These are phyloP conservation scores for Galerucella calmariensis DNA, from an alignment of 2,888 invertebrate species.

Conservation along the genomic window DNA sequence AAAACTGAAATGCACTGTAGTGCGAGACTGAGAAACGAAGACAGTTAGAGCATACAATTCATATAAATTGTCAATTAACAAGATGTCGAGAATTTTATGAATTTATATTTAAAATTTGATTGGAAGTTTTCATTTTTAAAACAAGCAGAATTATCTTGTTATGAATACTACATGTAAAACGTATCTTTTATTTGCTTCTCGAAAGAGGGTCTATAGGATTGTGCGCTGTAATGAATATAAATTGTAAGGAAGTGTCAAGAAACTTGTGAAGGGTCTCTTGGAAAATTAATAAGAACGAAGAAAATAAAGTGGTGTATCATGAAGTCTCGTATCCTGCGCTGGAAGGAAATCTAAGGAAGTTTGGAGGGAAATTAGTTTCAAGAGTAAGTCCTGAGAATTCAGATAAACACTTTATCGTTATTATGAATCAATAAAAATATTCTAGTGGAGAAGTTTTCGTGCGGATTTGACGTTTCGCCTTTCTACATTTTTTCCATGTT, in stretches of 20 bases:
- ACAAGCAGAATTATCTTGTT: not conserved
- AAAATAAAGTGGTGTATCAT: conserved; percentile 20
- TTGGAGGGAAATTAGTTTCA: not conserved
- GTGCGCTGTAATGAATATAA: conserved; percentile 38
- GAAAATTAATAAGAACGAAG: conserved; percentile 20
- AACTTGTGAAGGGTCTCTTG: conserved; percentile 15
- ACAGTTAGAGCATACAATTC: too few species aligned
- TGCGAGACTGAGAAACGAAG: too few species aligned
- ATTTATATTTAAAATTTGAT: too few species aligned
- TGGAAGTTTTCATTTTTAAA: not conserved
- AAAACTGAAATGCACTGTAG: too few species aligned
- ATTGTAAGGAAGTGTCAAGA: conserved; percentile 31
- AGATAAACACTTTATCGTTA: not conserved
- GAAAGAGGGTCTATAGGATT: conserved; percentile 37
- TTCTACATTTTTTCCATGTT: not conserved
- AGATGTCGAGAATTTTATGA: too few species aligned
- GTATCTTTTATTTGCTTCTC: conserved; percentile 41
- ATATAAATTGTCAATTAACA: too few species aligned
- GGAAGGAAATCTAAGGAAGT: not conserved
- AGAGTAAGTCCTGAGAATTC: not conserved
- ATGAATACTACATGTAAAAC: conserved; percentile 34
- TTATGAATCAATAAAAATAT: not conserved
- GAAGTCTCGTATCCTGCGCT: conserved; percentile 5
- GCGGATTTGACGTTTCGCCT: too few species aligned
- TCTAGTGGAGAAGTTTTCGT: too few species aligned